Evolutionary conservation across 2,888 invertebrate genomes (phyloP).

Genomic region (Exephanes ischioxanthus): DNA sequence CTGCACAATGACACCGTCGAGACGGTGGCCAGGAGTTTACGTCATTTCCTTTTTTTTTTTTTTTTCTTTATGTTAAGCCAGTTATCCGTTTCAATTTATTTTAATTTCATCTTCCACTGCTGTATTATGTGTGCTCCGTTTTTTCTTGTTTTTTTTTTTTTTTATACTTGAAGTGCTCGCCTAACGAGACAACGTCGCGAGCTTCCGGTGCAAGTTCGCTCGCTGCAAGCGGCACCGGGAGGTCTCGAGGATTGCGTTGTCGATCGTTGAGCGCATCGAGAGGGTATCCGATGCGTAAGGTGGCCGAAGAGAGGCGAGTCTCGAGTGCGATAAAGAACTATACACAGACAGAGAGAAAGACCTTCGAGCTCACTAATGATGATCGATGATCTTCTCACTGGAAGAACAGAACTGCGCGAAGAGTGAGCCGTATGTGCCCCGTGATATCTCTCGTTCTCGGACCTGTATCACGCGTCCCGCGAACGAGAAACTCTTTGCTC

Average conservation of each 20-base stretch:
- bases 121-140: constrained; percentile 5
- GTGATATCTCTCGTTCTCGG: constrained; percentile 62
- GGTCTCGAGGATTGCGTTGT: constrained; percentile 48
- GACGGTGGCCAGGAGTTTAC: constrained; percentile 5
- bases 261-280: constrained; percentile 53
- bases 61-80: not conserved
- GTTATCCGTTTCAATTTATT: not conserved
- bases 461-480: constrained; percentile 52
- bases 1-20: not conserved
- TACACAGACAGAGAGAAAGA: constrained; percentile 51
- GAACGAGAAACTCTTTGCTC: constrained; percentile 40
- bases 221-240: constrained; percentile 37
- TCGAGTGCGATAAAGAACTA: constrained; percentile 57
- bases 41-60: not conserved
- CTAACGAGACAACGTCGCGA: constrained; percentile 54
- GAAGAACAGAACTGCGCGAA: constrained; percentile 62
- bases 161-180: not conserved
- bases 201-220: constrained; percentile 54
- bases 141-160: not conserved
- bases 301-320: constrained; percentile 42
- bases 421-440: constrained; percentile 57
- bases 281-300: constrained; percentile 21
- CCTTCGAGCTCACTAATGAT: constrained; percentile 74
- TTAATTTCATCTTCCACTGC: not conserved
- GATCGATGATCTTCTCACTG: constrained; percentile 77